These are phyloP conservation scores for Streptopelia turtur DNA, from an alignment of 2,797 vertebrate species.

Conservation along the genomic window DNA sequence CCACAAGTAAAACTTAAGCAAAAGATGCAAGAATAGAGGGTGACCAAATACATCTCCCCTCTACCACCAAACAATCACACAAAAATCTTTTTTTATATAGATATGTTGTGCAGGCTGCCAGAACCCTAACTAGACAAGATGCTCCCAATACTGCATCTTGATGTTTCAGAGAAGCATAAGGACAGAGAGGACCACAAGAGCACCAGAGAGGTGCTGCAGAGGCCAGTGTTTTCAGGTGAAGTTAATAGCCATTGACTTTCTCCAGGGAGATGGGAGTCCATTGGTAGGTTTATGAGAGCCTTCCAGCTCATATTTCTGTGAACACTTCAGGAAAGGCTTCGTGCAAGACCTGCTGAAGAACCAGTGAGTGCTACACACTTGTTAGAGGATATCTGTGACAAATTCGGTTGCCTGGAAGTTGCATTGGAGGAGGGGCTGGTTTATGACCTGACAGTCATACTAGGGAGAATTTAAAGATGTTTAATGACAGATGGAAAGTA, in stretches of 20 bases:
- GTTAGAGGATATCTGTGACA: not conserved
- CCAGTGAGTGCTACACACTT: not conserved
- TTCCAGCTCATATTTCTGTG: not conserved
- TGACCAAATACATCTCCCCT: not conserved
- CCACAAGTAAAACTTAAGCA: not conserved
- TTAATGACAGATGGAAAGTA: not conserved
- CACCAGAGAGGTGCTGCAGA: not conserved
- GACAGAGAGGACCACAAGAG: not conserved
- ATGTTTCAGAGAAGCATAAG: not conserved
- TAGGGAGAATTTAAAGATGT: not conserved
- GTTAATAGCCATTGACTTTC: not conserved
- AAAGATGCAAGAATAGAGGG: not conserved
- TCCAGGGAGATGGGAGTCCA: not conserved
- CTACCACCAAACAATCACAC: not conserved
- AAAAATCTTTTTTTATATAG: not conserved
- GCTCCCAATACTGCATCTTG: fast-evolving
- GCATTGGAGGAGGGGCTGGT: not conserved
- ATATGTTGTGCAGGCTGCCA: not conserved
- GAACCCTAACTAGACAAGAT: not conserved
- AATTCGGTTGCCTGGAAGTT: not conserved
- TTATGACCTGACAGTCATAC: not conserved
- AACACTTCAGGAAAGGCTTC: not conserved
- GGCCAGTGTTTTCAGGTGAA: not conserved
- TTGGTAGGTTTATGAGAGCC: not conserved
- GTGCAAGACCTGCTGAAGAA: not conserved